Conservation (phyloP, 2,797 vertebrate genomes). For the Bovichtus diacanthus region DNA sequence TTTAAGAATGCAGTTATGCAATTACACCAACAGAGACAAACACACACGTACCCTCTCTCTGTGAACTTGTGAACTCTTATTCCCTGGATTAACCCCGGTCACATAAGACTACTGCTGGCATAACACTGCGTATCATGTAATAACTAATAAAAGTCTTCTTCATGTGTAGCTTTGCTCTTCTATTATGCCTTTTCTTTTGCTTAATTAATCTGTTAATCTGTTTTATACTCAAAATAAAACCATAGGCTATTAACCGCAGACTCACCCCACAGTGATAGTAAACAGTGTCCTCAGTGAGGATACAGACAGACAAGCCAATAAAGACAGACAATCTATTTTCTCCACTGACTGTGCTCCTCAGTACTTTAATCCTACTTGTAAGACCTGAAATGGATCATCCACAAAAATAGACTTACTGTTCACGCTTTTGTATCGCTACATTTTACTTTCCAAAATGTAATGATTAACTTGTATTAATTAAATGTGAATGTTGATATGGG, state of each 20-base stretch:
- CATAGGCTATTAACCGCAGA: not conserved
- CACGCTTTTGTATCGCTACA: not conserved
- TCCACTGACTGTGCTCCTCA: conserved; percentile 21
- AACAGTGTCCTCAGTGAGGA: conserved; percentile 29
- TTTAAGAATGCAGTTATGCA: not conserved
- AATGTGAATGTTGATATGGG: not conserved
- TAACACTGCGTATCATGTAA: conserved; percentile 19
- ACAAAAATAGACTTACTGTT: conserved; percentile 11
- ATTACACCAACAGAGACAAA: not conserved
- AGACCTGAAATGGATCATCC: conserved; percentile 28
- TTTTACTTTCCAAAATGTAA: not conserved
- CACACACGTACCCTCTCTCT: not conserved
- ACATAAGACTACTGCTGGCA: conserved; percentile 35
- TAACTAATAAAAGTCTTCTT: not conserved
- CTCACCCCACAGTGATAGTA: not conserved
- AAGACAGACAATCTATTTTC: conserved; percentile 46
- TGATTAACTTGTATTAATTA: not conserved
- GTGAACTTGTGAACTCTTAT: conserved; percentile 32
- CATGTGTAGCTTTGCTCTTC: not conserved
- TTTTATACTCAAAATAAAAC: not conserved
- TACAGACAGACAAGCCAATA: conserved; percentile 28
- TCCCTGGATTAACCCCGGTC: conserved; percentile 50
- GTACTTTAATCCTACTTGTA: conserved; percentile 54
- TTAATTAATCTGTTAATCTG: not conserved
- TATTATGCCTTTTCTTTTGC: not conserved